These are phyloP conservation scores for Altica lythri DNA, from an alignment of 2,888 invertebrate species.

Conservation along the genomic window DNA sequence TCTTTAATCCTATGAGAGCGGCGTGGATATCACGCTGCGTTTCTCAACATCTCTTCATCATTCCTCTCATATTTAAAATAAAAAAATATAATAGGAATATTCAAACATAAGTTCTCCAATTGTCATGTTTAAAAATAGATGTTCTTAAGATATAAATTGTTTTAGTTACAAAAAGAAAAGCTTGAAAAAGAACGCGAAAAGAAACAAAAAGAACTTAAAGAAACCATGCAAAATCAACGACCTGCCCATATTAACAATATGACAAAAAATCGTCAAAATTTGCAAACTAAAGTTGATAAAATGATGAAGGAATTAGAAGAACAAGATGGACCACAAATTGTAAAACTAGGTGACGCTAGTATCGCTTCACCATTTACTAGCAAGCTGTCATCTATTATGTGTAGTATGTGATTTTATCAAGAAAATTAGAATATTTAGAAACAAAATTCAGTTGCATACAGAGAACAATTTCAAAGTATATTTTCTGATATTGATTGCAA, in stretches of 20 bases:
- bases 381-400: slow-evolving; percentile 91
- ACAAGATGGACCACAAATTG: slow-evolving; percentile 83
- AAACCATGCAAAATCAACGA: slow-evolving; percentile 39
- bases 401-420: slow-evolving; percentile 76
- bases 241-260: slow-evolving; percentile 43
- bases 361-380: slow-evolving; percentile 99
- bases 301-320: slow-evolving; percentile 87
- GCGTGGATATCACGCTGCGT: too few species aligned
- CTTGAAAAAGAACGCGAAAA: slow-evolving; percentile 45
- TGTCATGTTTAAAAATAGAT: background rate
- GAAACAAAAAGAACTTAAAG: slow-evolving; percentile 41
- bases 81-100: too few species aligned
- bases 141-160: background rate
- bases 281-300: slow-evolving; percentile 60
- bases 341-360: slow-evolving; percentile 96
- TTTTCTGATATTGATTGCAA: background rate
- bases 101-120: too few species aligned
- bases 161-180: slow-evolving; percentile 46
- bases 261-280: slow-evolving; percentile 46
- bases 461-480: background rate
- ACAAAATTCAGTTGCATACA: too few species aligned
- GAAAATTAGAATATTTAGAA: too few species aligned
- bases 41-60: too few species aligned
- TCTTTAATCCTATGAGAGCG: too few species aligned
- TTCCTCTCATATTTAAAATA: too few species aligned